phyloP scores from a whole-genome alignment of 2,888 invertebrate species.

The Brachyptera putata region DNA sequence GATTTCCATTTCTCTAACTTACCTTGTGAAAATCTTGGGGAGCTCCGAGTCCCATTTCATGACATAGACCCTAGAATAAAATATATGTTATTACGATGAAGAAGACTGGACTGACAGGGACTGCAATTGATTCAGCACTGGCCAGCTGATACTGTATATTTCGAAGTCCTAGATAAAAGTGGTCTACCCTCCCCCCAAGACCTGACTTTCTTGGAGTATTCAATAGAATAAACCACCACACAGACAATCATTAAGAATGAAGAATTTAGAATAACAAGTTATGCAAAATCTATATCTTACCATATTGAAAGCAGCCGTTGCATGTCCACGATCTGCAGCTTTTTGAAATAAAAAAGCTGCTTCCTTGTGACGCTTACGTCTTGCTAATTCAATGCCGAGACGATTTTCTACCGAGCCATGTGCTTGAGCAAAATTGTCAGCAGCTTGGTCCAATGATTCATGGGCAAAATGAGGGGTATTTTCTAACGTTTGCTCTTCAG shows the following conservation, averaged over 20 bases:
- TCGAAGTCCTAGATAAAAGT: too few relatives aligned
- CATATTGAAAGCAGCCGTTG: conserved; percentile 62
- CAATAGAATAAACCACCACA: too few relatives aligned
- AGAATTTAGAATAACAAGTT: too few relatives aligned
- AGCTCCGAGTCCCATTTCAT: conserved; percentile 64
- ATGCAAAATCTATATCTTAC: too few relatives aligned
- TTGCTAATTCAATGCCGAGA: conserved; percentile 56
- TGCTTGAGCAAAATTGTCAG: conserved; percentile 36
- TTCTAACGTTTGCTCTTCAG: conserved; percentile 30
- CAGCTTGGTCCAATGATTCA: conserved; percentile 38
- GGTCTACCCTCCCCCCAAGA: too few relatives aligned
- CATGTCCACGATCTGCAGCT: conserved; percentile 56
- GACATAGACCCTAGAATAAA: conserved; percentile 65
- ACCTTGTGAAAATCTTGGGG: conserved; percentile 55
- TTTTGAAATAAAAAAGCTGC: conserved; percentile 53
- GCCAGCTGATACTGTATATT: too few relatives aligned
- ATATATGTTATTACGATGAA: too few relatives aligned
- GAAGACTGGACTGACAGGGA: too few relatives aligned
- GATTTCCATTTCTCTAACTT: conserved; percentile 24
- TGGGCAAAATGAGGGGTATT: not conserved
- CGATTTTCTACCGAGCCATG: conserved; percentile 56
- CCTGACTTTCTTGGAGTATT: too few relatives aligned
- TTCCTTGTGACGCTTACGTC: conserved; percentile 53
- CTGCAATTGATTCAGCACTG: too few relatives aligned
- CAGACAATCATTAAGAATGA: too few relatives aligned